These are phyloP conservation scores for Linepithema humile DNA, from an alignment of 1,140 invertebrate species.

Conservation along the genomic window DNA sequence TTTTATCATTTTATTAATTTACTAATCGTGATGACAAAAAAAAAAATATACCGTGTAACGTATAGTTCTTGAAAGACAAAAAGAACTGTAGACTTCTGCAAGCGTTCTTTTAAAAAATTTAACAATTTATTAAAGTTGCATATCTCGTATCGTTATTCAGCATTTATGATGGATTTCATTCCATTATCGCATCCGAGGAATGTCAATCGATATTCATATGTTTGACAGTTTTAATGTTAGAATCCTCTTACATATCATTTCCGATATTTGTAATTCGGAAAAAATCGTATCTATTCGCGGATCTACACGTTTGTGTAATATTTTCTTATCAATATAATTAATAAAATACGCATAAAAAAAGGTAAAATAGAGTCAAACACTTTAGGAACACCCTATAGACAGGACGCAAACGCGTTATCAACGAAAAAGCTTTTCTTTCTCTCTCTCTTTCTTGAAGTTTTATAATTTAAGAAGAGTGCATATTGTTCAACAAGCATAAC, in stretches of 20 bases:
- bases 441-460: not conserved
- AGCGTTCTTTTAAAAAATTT: not conserved
- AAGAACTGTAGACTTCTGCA: not conserved
- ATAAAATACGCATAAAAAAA: not conserved
- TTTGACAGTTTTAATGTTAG: not conserved
- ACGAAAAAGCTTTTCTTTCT: too few species aligned
- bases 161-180: not conserved
- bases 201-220: not conserved
- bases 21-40: not conserved
- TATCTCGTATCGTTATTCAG: not conserved
- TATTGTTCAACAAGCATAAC: too few species aligned
- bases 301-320: not conserved
- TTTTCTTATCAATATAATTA: not conserved
- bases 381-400: not conserved
- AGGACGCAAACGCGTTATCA: not conserved
- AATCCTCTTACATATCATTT: not conserved
- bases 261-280: too few species aligned
- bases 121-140: not conserved
- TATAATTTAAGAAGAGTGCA: constrained; percentile 1
- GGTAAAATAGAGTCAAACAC: not conserved
- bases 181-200: too few species aligned
- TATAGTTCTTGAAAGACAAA: too few species aligned
- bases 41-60: not conserved
- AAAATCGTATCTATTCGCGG: not conserved
- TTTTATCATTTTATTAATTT: not conserved